Percentiles rank a stretch among this genome's conserved stretches.
These are phyloP conservation scores for Drosophila gunungcola DNA, from an alignment of 1,140 invertebrate species.

Conservation along the genomic window DNA sequence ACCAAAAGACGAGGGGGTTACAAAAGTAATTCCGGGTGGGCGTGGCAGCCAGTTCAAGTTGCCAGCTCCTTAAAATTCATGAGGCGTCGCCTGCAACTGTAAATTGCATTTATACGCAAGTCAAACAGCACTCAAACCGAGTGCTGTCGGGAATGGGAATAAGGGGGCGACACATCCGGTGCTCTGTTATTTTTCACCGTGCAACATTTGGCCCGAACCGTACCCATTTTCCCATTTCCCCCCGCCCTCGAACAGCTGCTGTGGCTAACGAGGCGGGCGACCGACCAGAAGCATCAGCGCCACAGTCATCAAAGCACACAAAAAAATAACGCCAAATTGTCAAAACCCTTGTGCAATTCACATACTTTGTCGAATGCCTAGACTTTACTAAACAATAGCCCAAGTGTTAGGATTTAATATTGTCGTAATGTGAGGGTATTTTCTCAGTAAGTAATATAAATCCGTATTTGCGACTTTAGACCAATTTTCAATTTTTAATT, in stretches of 20 bases:
- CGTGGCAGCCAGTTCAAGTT: slow-evolving; percentile 27
- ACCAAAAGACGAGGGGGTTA: neutral
- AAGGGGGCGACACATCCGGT: slow-evolving; percentile 25
- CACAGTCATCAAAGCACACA: slow-evolving; percentile 14
- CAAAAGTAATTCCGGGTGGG: slow-evolving; percentile 60
- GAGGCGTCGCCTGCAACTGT: slow-evolving; percentile 76
- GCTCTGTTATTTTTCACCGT: slow-evolving; percentile 58
- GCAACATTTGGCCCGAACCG: slow-evolving; percentile 40
- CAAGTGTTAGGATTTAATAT: no score
- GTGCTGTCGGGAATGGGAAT: neutral
- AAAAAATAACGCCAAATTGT: neutral
- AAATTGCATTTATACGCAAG: slow-evolving; percentile 80
- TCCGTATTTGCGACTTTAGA: no score
- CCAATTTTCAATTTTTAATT: no score
- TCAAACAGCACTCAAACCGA: slow-evolving; percentile 71
- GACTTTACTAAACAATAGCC: no score
- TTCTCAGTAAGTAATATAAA: no score
- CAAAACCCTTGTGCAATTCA: no score
- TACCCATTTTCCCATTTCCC: slow-evolving; percentile 10
- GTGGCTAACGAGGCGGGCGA: slow-evolving; percentile 46
- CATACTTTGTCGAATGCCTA: no score
- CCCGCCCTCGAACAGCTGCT: slow-evolving; percentile 15
- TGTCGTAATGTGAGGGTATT: no score
- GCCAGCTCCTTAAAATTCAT: slow-evolving; percentile 76
- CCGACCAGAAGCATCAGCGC: slow-evolving; percentile 14